These are phyloP conservation scores for Folsomia manolachei DNA, from an alignment of 2,888 invertebrate genomes.

Conservation along the genomic window DNA sequence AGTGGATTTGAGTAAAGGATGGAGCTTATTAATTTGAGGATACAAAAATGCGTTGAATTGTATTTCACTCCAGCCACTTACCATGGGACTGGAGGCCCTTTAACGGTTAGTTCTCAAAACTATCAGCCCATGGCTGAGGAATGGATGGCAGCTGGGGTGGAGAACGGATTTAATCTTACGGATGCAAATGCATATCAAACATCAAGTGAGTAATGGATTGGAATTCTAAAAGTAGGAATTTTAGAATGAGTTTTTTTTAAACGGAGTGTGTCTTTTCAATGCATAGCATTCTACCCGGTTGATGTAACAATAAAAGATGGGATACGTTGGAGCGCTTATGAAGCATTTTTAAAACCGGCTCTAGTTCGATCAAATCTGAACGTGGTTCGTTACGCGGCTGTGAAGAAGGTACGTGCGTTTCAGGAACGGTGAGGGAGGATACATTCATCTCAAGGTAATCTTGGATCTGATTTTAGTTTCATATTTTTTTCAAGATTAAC, in stretches of 20 bases:
- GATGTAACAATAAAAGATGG: slow-evolving; percentile 43
- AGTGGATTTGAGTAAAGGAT: background rate
- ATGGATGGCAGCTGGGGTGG: slow-evolving; percentile 38
- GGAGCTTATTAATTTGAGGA: too few relatives aligned
- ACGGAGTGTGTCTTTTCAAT: too few relatives aligned
- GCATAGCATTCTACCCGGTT: slow-evolving; percentile 34
- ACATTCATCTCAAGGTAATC: background rate
- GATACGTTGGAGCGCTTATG: slow-evolving; percentile 32
- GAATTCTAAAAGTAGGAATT: too few relatives aligned
- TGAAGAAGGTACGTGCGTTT: slow-evolving; percentile 31
- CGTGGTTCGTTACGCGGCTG: slow-evolving; percentile 42
- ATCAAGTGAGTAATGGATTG: slow-evolving; percentile 2
- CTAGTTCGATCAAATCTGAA: slow-evolving; percentile 33
- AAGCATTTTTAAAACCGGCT: slow-evolving; percentile 38
- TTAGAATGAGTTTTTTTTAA: too few relatives aligned
- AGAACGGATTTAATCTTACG: slow-evolving; percentile 32
- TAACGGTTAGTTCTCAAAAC: slow-evolving; percentile 33
- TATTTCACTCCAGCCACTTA: slow-evolving; percentile 18
- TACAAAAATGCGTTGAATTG: too few relatives aligned
- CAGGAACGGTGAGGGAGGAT: too few relatives aligned
- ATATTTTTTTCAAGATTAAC: slow-evolving; percentile 29
- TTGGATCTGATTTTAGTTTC: background rate
- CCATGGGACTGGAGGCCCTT: slow-evolving; percentile 32
- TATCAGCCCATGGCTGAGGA: slow-evolving; percentile 30
- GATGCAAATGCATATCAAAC: slow-evolving; percentile 43